phyloP scores from a whole-genome alignment of 2,888 invertebrate species.

The Encarsia formosa region DNA sequence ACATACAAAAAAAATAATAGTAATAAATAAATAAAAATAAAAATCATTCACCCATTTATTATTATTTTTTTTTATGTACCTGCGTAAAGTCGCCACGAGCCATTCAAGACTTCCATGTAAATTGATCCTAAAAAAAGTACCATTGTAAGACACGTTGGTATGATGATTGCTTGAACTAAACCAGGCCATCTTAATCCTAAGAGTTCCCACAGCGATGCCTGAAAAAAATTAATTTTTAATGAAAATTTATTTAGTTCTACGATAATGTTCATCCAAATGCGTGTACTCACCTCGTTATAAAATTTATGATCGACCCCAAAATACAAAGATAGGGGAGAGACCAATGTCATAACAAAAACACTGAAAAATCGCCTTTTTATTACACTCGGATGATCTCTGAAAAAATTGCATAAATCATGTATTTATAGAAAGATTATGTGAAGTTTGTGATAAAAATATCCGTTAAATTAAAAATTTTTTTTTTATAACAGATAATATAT shows the following conservation, averaged over 20 bases:
- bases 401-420: no score
- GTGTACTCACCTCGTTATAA: slow-evolving; percentile 45
- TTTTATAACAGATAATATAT: no score
- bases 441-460: no score
- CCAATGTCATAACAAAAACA: slow-evolving; percentile 73
- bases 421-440: no score
- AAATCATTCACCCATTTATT: not conserved
- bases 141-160: slow-evolving; percentile 76
- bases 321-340: slow-evolving; percentile 76
- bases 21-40: not conserved
- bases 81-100: slow-evolving; percentile 64
- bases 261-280: not conserved
- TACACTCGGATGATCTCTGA: slow-evolving; percentile 82
- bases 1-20: not conserved
- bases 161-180: slow-evolving; percentile 65
- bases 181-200: slow-evolving; percentile 75
- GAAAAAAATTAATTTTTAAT: slow-evolving; percentile 33
- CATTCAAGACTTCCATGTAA: slow-evolving; percentile 64
- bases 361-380: slow-evolving; percentile 85
- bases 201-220: slow-evolving; percentile 64
- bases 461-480: no score
- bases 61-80: slow-evolving; percentile 52
- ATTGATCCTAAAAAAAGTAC: slow-evolving; percentile 78
- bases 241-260: no score
- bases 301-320: slow-evolving; percentile 64